Base-by-base conservation (phyloP, 2,888 invertebrate genomes). In the Drosophila lutescens region DNA sequence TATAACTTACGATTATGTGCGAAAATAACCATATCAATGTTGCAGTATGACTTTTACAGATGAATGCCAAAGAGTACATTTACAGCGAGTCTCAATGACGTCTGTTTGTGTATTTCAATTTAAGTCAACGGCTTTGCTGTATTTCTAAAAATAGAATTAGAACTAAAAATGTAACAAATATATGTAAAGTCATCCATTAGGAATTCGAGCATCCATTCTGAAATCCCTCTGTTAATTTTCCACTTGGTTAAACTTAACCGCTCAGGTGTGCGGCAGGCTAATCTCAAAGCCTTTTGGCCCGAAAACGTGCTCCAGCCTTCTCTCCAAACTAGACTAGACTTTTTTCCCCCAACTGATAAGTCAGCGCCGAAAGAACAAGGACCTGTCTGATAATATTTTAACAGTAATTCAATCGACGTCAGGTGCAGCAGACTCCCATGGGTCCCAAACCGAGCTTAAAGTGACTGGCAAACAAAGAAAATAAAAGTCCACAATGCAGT, bases 401-500 rank as follows among this genome's bases (percentile, higher is more conserved):
- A 75, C 78, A 78, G 81, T 81, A 82, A 79, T 81, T 84, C 81
- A 84, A 83, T 86, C 79, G 79, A 69, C 60, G 36, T 50, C 43
- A 58, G 61, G 53, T 61, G 65, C 66, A 53, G 49, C 47, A 38
- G 49, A 46, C 44, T 51, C 53, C 40, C 63, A 54, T n/a, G 57
- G 47, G 17, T n/a, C 12, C 12, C 23, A 20, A 38, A 51, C 15
- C 23, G 23, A 56, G 55, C 56, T 69, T 69, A 36, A 61, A 69
- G 50, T 58, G 72, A 65, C 58, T 44, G 49, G 71, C 53, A 67
- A 68, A 70, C 62, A 63, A 56, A 70, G 68, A 63, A 63, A 74
- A 73, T 62, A 79, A 75, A 78, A 73, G 72, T 80, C 51, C 71
- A 80, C 85, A 80, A 74, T 86, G 84, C 84, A 86, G 87, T 82